Conservation (phyloP, 2,113 vertebrate species). For the Albula glossodonta region DNA sequence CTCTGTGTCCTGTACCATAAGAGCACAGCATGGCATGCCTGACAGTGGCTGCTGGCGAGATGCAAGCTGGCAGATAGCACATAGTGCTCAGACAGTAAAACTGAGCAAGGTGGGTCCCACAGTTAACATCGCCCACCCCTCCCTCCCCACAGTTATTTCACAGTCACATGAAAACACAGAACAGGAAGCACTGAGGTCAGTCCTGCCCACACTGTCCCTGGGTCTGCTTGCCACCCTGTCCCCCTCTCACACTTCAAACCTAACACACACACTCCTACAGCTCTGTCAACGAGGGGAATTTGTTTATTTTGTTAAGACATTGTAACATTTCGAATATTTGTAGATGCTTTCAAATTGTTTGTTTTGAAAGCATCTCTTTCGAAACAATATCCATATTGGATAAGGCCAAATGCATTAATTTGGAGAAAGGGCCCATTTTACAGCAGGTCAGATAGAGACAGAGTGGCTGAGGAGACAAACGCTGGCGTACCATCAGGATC, state of each 20-base stretch:
- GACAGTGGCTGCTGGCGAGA: background rate
- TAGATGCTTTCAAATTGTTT: too few relatives aligned
- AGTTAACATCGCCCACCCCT: background rate
- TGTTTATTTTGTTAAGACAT: background rate
- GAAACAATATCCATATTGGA: background rate
- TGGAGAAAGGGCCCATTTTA: background rate
- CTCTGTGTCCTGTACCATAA: background rate
- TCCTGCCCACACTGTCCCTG: background rate
- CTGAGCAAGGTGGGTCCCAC: constrained; percentile 6
- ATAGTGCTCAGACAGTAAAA: constrained; percentile 14
- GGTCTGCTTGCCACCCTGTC: background rate
- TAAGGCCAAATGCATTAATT: too few relatives aligned
- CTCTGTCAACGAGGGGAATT: background rate
- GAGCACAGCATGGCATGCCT: background rate
- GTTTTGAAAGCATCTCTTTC: background rate
- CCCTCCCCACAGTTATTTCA: constrained; percentile 7
- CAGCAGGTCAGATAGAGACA: background rate
- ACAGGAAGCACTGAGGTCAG: constrained; percentile 12
- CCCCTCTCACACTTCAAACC: background rate
- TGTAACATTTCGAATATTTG: background rate
- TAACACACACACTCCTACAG: background rate
- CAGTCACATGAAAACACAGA: constrained; percentile 20
- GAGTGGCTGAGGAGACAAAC: background rate
- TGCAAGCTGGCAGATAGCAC: background rate
- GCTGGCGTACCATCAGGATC: constrained; percentile 5